These are phyloP conservation scores for Recurvirostra avosetta DNA, from an alignment of 2,113 vertebrate species.

Conservation along the genomic window DNA sequence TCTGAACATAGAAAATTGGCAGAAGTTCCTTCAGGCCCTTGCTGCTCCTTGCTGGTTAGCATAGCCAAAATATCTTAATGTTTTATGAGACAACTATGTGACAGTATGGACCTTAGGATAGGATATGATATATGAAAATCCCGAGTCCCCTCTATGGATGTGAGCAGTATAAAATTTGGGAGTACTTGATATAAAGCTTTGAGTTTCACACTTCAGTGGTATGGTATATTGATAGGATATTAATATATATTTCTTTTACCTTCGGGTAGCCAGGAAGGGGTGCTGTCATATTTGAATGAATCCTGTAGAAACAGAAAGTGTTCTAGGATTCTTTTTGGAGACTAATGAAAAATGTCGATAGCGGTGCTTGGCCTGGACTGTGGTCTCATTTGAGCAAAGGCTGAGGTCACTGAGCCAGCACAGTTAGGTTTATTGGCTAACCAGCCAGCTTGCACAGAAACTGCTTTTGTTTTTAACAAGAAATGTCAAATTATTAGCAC, in stretches of 20 bases:
- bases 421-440: background rate
- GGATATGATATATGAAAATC: background rate
- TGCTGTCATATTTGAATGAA: background rate
- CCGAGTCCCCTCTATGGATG: background rate
- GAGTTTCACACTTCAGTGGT: background rate
- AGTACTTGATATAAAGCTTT: background rate
- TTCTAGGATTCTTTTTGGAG: background rate
- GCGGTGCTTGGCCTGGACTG: background rate
- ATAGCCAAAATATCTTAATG: background rate
- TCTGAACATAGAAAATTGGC: background rate
- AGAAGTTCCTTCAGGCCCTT: background rate
- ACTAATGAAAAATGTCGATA: background rate
- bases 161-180: background rate
- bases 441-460: background rate
- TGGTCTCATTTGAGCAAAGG: background rate
- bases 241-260: background rate
- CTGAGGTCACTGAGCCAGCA: background rate
- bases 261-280: background rate
- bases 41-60: background rate
- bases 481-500: background rate
- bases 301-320: background rate
- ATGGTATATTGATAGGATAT: background rate
- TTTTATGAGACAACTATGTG: background rate
- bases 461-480: background rate
- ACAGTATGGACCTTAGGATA: background rate